Conservation (phyloP, 2,113 vertebrate genomes). For the Sula dactylatra region DNA sequence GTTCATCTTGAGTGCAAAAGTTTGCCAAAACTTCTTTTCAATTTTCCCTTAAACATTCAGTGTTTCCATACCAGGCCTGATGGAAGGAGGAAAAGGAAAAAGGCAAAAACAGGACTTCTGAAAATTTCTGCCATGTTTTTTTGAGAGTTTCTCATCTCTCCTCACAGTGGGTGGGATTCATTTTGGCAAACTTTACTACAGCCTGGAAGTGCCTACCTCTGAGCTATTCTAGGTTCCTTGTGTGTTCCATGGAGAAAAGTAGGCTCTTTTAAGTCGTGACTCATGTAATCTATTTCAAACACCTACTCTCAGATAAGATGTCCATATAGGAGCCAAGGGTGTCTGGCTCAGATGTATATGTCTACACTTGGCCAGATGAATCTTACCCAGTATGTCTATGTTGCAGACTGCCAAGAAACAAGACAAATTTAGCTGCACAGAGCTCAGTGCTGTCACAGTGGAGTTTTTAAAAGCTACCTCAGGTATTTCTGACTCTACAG, state of each 20-base stretch:
- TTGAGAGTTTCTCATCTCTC: not conserved
- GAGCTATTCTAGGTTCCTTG: conserved; percentile 31
- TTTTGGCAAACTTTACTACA: conserved; percentile 46
- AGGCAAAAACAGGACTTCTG: not conserved
- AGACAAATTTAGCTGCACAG: conserved; percentile 22
- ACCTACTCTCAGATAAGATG: conserved; percentile 32
- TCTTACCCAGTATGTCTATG: conserved; percentile 25
- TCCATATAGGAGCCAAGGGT: conserved; percentile 52
- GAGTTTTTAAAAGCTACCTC: conserved; percentile 5
- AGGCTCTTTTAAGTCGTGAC: conserved; percentile 18
- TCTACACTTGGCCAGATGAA: conserved; percentile 52
- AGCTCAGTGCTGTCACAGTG: not conserved
- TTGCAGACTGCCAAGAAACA: conserved; percentile 28
- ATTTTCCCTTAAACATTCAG: not conserved
- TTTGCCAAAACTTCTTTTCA: not conserved
- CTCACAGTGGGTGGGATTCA: conserved; percentile 7
- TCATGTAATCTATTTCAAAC: conserved; percentile 51
- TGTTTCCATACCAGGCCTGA: not conserved
- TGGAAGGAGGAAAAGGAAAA: not conserved
- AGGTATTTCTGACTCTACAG: not conserved
- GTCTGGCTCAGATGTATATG: conserved; percentile 47
- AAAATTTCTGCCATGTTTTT: not conserved
- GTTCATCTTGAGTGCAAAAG: not conserved
- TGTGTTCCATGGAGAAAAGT: not conserved
- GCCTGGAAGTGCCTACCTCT: conserved; percentile 33